A percentile compares a stretch with the other conserved stretches of the same genome.
Conservation (phyloP, 2,888 invertebrate genomes). For the Nymphalis c-album region DNA sequence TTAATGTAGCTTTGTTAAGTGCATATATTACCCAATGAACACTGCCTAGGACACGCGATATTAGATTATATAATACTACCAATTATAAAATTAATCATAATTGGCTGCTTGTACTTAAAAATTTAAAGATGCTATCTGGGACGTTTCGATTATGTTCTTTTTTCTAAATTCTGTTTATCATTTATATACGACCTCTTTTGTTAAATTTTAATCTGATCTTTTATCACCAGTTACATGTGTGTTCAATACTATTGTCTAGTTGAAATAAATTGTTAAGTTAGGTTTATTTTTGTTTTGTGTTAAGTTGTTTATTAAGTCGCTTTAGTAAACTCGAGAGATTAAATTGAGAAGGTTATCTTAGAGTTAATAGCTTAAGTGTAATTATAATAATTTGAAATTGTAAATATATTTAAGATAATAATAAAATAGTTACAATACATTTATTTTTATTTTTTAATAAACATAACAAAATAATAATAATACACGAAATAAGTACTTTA, state of each 20-base stretch:
- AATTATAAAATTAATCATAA: conserved; percentile 54
- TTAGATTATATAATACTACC: conserved; percentile 50
- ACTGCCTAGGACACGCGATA: conserved; percentile 78
- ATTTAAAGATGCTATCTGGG: neutral
- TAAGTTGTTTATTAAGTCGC: conserved; percentile 6
- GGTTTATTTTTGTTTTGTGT: conserved; percentile 4
- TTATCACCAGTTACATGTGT: conserved; percentile 10
- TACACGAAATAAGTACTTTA: too few relatives aligned
- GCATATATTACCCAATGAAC: conserved; percentile 54
- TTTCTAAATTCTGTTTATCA: neutral
- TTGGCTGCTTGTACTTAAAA: conserved; percentile 75
- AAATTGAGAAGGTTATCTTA: conserved; percentile 20
- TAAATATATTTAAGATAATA: conserved; percentile 17
- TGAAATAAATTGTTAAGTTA: neutral
- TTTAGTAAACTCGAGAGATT: neutral
- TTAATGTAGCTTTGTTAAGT: conserved; percentile 57
- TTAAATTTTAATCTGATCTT: neutral
- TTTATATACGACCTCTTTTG: neutral
- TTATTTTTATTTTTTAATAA: too few relatives aligned
- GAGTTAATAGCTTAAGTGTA: conserved; percentile 10
- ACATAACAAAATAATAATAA: too few relatives aligned
- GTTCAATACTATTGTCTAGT: conserved; percentile 18
- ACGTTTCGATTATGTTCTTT: neutral
- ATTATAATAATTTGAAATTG: conserved; percentile 3
- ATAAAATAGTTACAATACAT: neutral